Conservation (phyloP, 2,888 invertebrate species). For the Hybos culiciformis region DNA sequence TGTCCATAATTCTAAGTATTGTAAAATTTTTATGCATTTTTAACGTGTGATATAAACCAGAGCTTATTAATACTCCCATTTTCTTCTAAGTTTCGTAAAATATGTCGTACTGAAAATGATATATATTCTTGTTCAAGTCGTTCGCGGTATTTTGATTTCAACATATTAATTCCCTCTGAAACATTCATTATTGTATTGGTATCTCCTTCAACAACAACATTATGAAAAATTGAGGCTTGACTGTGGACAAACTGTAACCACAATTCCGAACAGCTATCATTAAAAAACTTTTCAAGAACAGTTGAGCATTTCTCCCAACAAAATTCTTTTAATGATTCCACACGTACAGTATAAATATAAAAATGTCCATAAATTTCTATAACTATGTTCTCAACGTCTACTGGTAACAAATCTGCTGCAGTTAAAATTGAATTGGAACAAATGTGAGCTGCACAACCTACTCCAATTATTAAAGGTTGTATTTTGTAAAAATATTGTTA, state of each 20-base stretch:
- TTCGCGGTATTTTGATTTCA: neutral
- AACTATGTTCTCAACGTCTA: constrained; percentile 12
- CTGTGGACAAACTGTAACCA: constrained; percentile 5
- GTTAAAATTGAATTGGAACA: constrained; percentile 4
- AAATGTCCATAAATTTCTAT: constrained; percentile 16
- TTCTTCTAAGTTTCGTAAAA: neutral
- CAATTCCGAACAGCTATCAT: neutral
- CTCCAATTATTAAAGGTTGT: neutral
- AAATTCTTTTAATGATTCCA: constrained; percentile 11
- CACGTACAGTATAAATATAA: constrained; percentile 17
- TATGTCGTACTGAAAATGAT: neutral
- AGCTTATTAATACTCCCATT: neutral
- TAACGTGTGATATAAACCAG: neutral
- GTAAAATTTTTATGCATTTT: neutral
- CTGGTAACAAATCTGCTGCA: constrained; percentile 15
- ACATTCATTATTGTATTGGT: constrained; percentile 1
- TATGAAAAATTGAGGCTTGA: constrained; percentile 5
- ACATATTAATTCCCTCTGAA: neutral
- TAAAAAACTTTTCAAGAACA: constrained; percentile 4
- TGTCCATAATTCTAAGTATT: neutral
- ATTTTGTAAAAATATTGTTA: neutral
- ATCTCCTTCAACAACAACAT: constrained; percentile 3
- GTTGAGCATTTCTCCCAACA: constrained; percentile 6
- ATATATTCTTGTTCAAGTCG: neutral
- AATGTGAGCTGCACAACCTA: constrained; percentile 10